Percentiles rank a stretch among this genome's conserved stretches.
These are phyloP conservation scores for Phasia obesa DNA, from an alignment of 2,888 invertebrate genomes.

Conservation along the genomic window DNA sequence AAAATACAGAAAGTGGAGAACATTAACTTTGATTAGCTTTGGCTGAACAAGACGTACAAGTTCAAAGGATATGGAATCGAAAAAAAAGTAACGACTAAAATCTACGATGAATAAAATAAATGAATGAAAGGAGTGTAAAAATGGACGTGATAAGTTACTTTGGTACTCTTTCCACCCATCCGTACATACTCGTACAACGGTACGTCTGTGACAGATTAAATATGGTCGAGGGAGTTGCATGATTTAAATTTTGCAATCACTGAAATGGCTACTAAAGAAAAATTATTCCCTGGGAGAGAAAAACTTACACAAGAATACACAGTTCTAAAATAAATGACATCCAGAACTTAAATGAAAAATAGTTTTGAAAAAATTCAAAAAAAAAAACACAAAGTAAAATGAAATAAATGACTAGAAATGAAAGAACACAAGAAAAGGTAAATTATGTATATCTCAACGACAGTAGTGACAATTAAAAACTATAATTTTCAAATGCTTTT, in stretches of 20 bases:
- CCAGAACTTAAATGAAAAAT: conserved; percentile 45
- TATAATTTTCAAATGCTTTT: not conserved
- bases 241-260: conserved; percentile 71
- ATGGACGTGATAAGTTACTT: conserved; percentile 65
- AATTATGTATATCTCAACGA: conserved; percentile 32
- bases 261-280: conserved; percentile 66
- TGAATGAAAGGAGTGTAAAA: conserved; percentile 62
- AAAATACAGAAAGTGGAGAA: conserved; percentile 63
- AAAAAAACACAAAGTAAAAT: conserved; percentile 10
- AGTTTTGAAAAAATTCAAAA: conserved; percentile 28
- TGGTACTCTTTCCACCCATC: not conserved
- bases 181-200: not conserved
- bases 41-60: conserved; percentile 30
- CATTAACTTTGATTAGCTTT: conserved; percentile 69
- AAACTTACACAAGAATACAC: conserved; percentile 22
- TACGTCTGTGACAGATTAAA: conserved; percentile 71
- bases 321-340: not conserved
- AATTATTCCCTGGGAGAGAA: conserved; percentile 62
- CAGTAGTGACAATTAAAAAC: conserved; percentile 8
- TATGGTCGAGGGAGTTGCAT: conserved; percentile 73
- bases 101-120: conserved; percentile 52
- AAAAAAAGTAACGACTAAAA: conserved; percentile 16
- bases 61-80: conserved; percentile 7
- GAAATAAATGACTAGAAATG: not conserved
- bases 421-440: conserved; percentile 46